Base-by-base conservation (phyloP, 2,113 vertebrate genomes). In the Megaceryle torquata region DNA sequence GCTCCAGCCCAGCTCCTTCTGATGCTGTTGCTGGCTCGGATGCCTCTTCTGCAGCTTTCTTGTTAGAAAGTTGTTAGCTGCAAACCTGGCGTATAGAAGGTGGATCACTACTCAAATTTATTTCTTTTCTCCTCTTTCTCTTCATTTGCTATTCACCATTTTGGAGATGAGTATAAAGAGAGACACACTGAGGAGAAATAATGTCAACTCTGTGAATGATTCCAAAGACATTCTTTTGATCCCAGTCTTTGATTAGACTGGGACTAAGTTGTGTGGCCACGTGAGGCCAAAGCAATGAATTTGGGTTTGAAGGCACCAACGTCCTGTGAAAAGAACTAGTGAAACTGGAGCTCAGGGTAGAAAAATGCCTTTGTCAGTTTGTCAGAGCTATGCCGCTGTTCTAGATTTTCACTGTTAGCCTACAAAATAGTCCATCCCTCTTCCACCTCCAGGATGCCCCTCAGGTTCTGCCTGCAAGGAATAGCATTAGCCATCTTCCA, bases 1-100 rank as follows among this genome's bases (percentile, higher is more conserved):
- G 78, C 87, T 80, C 69, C 75, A 91, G 85, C 84, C 79, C 87
- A 53, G 84, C 82, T 70, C n/a, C 78, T 78, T 43, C 75, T 92
- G 86, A 28, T 84, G 86, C 85, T 77, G 3, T 46, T 91, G 70
- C 86, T 95, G 94, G 41, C 85, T 91, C 35, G 1, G 56, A 18
- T 59, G 56, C 31, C 17, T 85, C 56, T 77, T 54, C 53, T 82
- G 51, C 50, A 91, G 79, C 71, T 86, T 74, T 77, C 59, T 94
- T 46, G 44, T 80, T 67, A 53, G 48, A 31, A 16, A 35, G 21
- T 35, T 60, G 19, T 31, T 69, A 71, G 41, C 70, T 80, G 67
- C 41, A 79, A 77, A 63, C 10, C 4, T 35, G 17, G 11, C 19
- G 1, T 46, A 28, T 46, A 51, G 26, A 31, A 50, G 79, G 28